Evolutionary conservation across 2,113 vertebrate species (phyloP).

Genomic region (Balaenoptera acutorostrata): DNA sequence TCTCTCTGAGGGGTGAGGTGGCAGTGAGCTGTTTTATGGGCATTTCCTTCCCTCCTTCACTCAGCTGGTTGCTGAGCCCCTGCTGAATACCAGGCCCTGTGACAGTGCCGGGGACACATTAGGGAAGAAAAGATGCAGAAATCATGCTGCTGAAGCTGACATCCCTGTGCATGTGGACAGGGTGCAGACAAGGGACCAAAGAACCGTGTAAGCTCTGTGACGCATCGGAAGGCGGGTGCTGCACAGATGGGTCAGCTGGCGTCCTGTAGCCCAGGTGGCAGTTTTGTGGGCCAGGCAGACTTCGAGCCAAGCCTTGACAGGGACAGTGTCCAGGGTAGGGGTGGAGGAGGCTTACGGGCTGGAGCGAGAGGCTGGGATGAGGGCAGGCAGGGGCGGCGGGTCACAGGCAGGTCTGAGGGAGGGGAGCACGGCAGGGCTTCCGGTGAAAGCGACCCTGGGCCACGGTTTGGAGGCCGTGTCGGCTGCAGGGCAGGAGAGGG

Average conservation of each 20-base stretch:
- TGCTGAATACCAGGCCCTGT: not conserved
- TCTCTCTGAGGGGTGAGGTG: not conserved
- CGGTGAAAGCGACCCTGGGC: too few relatives aligned
- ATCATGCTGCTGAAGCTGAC: not conserved
- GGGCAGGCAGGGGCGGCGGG: not conserved
- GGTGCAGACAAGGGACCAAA: not conserved
- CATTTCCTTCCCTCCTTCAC: not conserved
- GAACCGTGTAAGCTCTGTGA: not conserved
- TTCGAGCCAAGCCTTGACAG: not conserved
- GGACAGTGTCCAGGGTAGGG: too few relatives aligned
- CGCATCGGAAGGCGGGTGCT: fast-evolving
- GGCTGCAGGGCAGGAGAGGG: not conserved
- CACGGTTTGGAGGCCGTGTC: not conserved
- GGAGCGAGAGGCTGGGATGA: not conserved
- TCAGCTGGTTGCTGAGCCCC: too few relatives aligned
- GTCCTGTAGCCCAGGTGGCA: not conserved
- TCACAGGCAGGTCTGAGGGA: not conserved
- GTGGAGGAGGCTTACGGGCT: not conserved
- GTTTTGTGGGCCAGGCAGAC: not conserved
- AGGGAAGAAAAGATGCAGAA: not conserved
- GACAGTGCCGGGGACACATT: not conserved
- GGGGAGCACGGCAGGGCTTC: not conserved
- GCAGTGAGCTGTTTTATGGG: not conserved
- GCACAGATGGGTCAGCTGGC: not conserved
- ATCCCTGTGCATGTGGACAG: not conserved